phyloP scores from a whole-genome alignment of 2,113 vertebrate genomes.

The Mormyrus lacerda region DNA sequence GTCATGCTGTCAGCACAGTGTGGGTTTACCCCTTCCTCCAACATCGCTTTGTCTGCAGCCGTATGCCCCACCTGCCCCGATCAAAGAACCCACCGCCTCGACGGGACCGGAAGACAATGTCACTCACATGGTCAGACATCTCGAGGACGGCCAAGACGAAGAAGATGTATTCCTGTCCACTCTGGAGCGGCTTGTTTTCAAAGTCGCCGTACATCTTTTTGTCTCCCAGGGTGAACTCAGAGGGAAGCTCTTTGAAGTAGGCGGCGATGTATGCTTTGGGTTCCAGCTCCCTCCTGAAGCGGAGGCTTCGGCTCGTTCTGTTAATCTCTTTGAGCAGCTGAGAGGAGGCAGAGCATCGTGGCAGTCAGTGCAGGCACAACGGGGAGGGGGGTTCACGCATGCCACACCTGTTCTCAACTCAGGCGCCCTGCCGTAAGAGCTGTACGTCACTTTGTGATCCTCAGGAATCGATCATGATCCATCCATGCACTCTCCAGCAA shows the following conservation, averaged over 20 bases:
- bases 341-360: conserved; percentile 23
- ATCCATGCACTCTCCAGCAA: neutral
- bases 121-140: conserved; percentile 86
- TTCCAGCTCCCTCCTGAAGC: conserved; percentile 79
- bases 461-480: neutral
- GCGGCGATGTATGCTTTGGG: conserved; percentile 93
- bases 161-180: conserved; percentile 93
- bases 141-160: conserved; percentile 93
- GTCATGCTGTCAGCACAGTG: neutral
- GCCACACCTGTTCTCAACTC: neutral
- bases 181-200: conserved; percentile 92
- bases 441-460: neutral
- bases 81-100: neutral
- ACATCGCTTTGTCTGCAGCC: neutral
- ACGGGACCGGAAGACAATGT: neutral
- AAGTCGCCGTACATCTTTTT: conserved; percentile 87
- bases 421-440: neutral
- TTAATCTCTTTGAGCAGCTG: conserved; percentile 94
- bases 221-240: conserved; percentile 89
- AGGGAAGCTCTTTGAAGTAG: conserved; percentile 87
- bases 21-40: neutral
- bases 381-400: conserved; percentile 21
- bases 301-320: conserved; percentile 81
- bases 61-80: conserved; percentile 42
- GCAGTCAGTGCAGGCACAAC: conserved; percentile 18